Conservation (phyloP, 2,888 invertebrate species). For the Monoplex corrugatus region DNA sequence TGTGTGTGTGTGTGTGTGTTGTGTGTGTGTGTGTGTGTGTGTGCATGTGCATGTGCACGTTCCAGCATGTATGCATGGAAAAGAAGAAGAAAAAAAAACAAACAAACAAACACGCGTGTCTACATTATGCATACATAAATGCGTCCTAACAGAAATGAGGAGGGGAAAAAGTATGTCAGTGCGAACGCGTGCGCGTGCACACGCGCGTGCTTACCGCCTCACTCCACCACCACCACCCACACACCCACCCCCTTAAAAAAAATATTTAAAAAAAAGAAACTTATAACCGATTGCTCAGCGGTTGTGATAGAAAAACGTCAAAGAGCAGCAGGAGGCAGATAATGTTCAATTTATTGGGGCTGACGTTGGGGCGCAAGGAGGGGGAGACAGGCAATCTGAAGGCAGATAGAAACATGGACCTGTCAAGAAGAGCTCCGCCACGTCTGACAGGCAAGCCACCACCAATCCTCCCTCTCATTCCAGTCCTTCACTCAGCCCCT, state of each 20-base stretch:
- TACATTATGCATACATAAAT: too few relatives aligned
- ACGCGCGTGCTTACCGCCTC: too few relatives aligned
- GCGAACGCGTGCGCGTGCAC: too few relatives aligned
- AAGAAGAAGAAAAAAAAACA: too few relatives aligned
- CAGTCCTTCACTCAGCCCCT: background rate
- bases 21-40: too few relatives aligned
- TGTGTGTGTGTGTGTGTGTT: background rate
- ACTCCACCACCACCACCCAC: too few relatives aligned
- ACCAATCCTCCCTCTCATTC: background rate
- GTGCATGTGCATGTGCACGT: background rate
- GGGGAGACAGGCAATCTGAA: background rate
- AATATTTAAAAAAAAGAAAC: too few relatives aligned
- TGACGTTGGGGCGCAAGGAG: background rate
- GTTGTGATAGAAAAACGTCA: constrained; percentile 27
- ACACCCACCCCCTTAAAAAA: too few relatives aligned
- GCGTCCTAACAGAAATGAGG: too few relatives aligned
- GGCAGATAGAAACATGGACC: constrained; percentile 14
- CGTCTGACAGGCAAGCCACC: constrained; percentile 17
- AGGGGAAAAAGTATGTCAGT: too few relatives aligned
- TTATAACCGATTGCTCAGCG: background rate
- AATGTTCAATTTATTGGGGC: constrained; percentile 43
- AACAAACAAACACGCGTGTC: too few relatives aligned
- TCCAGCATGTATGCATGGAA: background rate
- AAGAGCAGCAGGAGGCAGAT: constrained; percentile 5
- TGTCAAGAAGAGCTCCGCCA: background rate